Evolutionary conservation across 64 coral and sea anemone species (phyloP), one percentile per base, ranked within the genome.

Genomic region (Dendrophyllia cribrosa): DNA sequence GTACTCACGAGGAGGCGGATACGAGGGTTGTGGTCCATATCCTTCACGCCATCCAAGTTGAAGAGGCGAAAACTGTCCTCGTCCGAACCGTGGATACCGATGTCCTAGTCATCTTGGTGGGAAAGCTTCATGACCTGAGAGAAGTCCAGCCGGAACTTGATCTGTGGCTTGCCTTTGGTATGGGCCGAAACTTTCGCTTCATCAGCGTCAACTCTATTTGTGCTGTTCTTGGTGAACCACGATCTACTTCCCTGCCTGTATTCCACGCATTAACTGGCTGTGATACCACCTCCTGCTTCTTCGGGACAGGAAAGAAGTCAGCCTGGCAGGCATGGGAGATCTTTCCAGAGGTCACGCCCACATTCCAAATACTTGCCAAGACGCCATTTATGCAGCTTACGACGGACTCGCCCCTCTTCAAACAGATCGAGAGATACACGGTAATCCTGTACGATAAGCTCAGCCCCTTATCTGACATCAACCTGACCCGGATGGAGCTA

Each of bases 91-190:
- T 66, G 2, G 86, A 94, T 52, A 89, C 77, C 6, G 92, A 83
- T 58, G 79, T 94, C 6, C 17, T 94, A 6, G 77, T 94, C 4
- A 89, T 94, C 19, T 20, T 94, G 51, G 20, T 84, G 2, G 77
- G 68, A 65, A 89, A 74, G 71, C 84, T 89, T 50, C 47, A 85
- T 19, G 9, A 76, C 23, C 58, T 89, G 6, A 64, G 9, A 68
- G 1, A 3, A 16, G 59, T 80, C 72, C 24, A 89, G 25, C 13
- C 78, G 5, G 62, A 72, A 4, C 10, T 89, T 13, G 14, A 84
- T 20, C 44, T 94, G 13, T 84, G 92, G 86, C 76, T 94, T 4
- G 92, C n/a, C 2, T 83, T 89, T 76, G 92, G 86, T 75, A 89
- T 62, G 64, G 78, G 92, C 2, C 50, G 87, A 5, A 87, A 94